These are phyloP conservation scores for Prionchulus punctatus DNA, from an alignment of 2,888 invertebrate species.

Conservation along the genomic window DNA sequence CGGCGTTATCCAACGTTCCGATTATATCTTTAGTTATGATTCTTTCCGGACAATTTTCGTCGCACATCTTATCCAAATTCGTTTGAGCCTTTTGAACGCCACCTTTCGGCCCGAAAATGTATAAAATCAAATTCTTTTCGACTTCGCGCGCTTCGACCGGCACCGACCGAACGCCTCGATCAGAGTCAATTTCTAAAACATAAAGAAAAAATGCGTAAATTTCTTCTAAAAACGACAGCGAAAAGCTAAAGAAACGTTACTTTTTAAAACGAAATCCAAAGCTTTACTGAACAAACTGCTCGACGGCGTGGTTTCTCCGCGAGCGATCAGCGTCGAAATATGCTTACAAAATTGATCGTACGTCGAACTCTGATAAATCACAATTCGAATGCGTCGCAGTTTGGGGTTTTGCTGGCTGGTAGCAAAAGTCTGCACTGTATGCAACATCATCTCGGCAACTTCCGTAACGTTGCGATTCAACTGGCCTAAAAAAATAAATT, in stretches of 20 bases:
- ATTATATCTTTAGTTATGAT: background rate
- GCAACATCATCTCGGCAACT: background rate
- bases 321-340: no score
- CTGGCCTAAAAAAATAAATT: background rate
- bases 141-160: no score
- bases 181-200: no score
- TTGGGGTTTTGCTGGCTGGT: background rate
- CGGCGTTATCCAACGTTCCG: background rate
- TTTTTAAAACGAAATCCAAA: no score
- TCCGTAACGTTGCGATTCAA: background rate
- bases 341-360: no score
- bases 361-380: background rate
- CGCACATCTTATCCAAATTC: background rate
- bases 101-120: background rate
- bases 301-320: no score
- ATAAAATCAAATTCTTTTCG: no score
- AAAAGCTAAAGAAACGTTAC: no score
- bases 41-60: background rate
- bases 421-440: background rate
- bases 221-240: no score
- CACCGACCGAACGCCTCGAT: no score
- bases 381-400: background rate
- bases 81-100: background rate
- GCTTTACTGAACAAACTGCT: no score
- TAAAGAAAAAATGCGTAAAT: no score